These are phyloP conservation scores for Leptobrachium leishanense DNA, from an alignment of 2,113 vertebrate species.

Conservation along the genomic window DNA sequence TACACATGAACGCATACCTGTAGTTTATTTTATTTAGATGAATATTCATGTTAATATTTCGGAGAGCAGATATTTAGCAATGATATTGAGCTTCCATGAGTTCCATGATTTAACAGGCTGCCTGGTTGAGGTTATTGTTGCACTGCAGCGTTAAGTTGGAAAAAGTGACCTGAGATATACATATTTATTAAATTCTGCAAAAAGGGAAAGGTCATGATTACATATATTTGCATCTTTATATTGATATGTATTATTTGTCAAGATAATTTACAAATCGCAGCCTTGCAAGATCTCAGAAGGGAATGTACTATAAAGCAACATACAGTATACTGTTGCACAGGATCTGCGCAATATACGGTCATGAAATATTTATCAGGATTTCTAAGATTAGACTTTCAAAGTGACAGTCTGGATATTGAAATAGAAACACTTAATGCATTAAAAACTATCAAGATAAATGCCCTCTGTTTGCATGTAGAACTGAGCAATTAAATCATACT, in stretches of 20 bases:
- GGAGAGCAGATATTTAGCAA: background rate
- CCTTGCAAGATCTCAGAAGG: background rate
- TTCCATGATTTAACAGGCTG: background rate
- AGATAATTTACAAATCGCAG: conserved; percentile 15
- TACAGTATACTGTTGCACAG: background rate
- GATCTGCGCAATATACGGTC: background rate
- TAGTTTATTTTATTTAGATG: too few species aligned
- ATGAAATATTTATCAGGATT: background rate
- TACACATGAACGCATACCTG: too few species aligned
- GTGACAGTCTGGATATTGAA: background rate
- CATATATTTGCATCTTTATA: background rate
- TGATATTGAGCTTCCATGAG: background rate
- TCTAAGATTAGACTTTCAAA: background rate
- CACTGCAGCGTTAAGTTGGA: background rate
- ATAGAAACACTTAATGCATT: background rate
- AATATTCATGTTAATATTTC: too few species aligned
- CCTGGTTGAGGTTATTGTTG: conserved; percentile 3
- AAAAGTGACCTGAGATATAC: conserved; percentile 10
- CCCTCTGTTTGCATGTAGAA: too few species aligned
- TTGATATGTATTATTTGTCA: conserved; percentile 7
- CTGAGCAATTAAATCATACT: too few species aligned
- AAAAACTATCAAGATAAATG: background rate
- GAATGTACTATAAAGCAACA: conserved; percentile 1
- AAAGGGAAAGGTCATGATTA: conserved; percentile 2
- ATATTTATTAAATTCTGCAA: conserved; percentile 17